Conservation (phyloP, 1,140 invertebrate genomes). For the Euwallacea similis region DNA sequence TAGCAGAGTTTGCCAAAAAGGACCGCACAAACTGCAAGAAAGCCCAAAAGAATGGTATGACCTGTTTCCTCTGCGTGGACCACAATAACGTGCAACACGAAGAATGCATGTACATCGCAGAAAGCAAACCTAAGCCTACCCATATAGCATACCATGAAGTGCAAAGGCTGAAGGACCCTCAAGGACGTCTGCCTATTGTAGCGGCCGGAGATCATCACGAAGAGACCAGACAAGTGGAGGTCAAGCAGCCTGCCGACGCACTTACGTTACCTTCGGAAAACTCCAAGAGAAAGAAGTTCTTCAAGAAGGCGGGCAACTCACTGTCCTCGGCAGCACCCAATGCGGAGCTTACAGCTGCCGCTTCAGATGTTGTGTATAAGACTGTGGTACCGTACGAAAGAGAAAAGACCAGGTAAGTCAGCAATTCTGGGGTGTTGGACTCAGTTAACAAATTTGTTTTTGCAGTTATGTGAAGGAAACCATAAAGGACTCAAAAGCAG, state of each 20-base stretch:
- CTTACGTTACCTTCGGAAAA: conserved; percentile 22
- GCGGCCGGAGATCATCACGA: background rate
- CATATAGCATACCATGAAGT: conserved; percentile 53
- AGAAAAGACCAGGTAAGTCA: conserved; percentile 14
- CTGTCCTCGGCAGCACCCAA: conserved; percentile 14
- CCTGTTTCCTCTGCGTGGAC: conserved; percentile 70
- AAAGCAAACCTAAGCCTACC: conserved; percentile 60
- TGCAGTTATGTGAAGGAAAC: conserved; percentile 24
- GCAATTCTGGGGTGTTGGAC: background rate
- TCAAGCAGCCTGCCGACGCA: conserved; percentile 11
- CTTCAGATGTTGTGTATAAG: conserved; percentile 23
- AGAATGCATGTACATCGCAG: conserved; percentile 74
- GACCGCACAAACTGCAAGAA: conserved; percentile 72
- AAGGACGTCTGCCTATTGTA: conserved; percentile 3
- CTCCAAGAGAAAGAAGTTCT: conserved; percentile 40
- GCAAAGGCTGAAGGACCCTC: conserved; percentile 38
- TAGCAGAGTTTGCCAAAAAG: conserved; percentile 69
- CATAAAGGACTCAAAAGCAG: conserved; percentile 19
- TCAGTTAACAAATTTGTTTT: background rate
- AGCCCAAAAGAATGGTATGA: conserved; percentile 70
- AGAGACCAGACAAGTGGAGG: conserved; percentile 28
- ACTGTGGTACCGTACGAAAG: conserved; percentile 22
- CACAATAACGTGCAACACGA: conserved; percentile 68
- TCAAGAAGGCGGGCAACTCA: conserved; percentile 39
- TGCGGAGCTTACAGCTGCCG: conserved; percentile 19